A percentile compares a stretch with the other conserved stretches of the same genome.
phyloP scores from a whole-genome alignment of 2,113 vertebrate species.

The Hypomesus transpacificus region DNA sequence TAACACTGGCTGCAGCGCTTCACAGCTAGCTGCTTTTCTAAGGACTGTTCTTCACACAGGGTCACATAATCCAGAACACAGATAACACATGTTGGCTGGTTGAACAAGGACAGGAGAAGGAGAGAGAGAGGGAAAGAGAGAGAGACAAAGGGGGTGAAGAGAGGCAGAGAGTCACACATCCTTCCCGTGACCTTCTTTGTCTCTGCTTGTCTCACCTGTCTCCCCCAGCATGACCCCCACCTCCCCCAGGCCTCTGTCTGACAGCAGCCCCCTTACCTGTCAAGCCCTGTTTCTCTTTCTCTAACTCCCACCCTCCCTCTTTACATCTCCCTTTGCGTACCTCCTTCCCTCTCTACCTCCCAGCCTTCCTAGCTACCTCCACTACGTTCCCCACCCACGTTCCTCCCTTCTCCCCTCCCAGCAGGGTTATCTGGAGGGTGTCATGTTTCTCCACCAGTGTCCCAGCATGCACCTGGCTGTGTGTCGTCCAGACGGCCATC shows the following conservation, averaged over 20 bases:
- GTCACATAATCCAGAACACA: conserved; percentile 46
- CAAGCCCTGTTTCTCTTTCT: too few relatives aligned
- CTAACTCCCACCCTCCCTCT: too few relatives aligned
- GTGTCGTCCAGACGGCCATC: conserved; percentile 68
- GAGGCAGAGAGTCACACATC: conserved; percentile 1
- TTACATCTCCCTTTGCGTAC: too few relatives aligned
- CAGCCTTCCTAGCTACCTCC: too few relatives aligned
- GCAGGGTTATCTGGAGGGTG: conserved; percentile 14
- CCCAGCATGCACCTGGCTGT: conserved; percentile 48
- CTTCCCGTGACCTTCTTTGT: conserved; percentile 21
- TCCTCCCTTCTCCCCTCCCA: neutral
- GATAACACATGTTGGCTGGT: conserved; percentile 38
- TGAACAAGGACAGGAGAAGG: conserved; percentile 39
- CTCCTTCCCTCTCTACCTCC: too few relatives aligned
- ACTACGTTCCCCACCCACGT: neutral
- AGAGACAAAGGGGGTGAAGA: neutral
- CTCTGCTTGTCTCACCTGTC: neutral
- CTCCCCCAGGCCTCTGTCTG: conserved; percentile 7
- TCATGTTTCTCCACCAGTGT: conserved; percentile 25
- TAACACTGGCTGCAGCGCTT: too few relatives aligned
- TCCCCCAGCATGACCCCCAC: neutral
- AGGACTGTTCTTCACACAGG: conserved; percentile 39
- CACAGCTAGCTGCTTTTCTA: too few relatives aligned
- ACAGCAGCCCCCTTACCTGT: too few relatives aligned
- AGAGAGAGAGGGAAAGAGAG: neutral